Base-by-base conservation (phyloP, 2,797 vertebrate genomes). In the Coreius guichenoti region DNA sequence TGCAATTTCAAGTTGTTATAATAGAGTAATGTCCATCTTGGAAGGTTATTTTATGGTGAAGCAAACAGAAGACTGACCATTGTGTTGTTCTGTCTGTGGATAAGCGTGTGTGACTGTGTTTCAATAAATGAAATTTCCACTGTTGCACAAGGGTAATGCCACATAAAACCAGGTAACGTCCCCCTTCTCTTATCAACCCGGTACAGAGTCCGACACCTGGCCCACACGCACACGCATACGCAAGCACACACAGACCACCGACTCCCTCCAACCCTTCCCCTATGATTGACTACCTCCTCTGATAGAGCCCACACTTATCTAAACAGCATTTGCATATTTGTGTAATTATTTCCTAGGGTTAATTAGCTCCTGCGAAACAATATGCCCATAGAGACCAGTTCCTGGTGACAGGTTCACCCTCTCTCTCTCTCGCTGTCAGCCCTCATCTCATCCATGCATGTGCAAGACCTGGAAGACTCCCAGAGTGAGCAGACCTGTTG, bases 311-410 rank as follows among this genome's bases (percentile, higher is more conserved):
- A 94, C 95, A 97, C 97, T 96, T 97, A 97, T 96, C 96, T 96
- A 97, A 97, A 97, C 95, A 96, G 92, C 93, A 99, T 99, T 98
- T 98, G 97, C 97, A 98, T 98, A 98, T 95, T 96, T 96, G 94
- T 96, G 95, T 97, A 98, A 98, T 98, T 98, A 98, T 98, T 98
- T 99, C 94, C 96, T 94, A 96, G 96, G 97, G 97, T 98, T 99
- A 99, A 99, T 99, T 98, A 97, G 96, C 97, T 97, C 94, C 95
- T 94, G 95, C 95, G 96, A 87, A 97, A 96, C 95, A 94, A 93
- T 90, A 94, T 69, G 89, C 95, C 96, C 96, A 96, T 95, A 90
- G 97, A 99, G 97, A 98, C 96, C 93, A 92, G 94, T 94, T 96
- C 95, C 92, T 92, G 93, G 95, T 98, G 97, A 98, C 96, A 96